Base-by-base conservation (phyloP, 2,113 vertebrate genomes). In the Nycticebus coucang region DNA sequence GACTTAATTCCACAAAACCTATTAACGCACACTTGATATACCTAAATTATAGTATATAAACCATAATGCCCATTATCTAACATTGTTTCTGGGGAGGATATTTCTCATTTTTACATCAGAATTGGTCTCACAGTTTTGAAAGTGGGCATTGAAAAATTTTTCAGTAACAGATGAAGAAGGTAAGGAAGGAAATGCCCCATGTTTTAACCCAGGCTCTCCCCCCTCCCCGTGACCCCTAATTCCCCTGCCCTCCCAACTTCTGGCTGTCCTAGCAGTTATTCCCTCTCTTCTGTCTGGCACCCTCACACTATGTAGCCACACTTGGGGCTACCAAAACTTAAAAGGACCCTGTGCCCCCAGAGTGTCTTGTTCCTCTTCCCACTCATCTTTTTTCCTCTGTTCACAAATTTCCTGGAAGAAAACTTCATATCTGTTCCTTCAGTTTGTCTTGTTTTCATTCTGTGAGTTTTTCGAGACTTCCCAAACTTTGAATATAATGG, bases 361-460 rank as follows among this genome's bases (percentile, higher is more conserved):
- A 60, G 33, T 28, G 1, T 72, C 66, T 85, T 68, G 30, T 13
- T 66, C 14, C n/a, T 83, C 21, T 87, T 87, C 19, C 24, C 50
- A 15, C 30, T 60, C 45, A 79, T n/a, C 35, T 37, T 53, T 24
- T 57, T 30, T 21, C 14, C 35, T 90, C 64, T 90, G 75, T 12
- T 83, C 60, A 55, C 53, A 71, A 59, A 69, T 91, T 94, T 83
- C 53, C 60, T 57, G n/a, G 41, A 93, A 75, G 68, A 78, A 80
- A 87, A 82, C 19, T 68, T n/a, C 28, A 1, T 24, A 87, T 78
- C 26, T 57, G 0, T 19, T 28, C 30, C 59, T 79, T 88, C 22
- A 26, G 2, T 78, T 92, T 92, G 55, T 69, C 64, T 86, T 82
- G 6, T 80, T 71, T 90, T 88, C 18, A 69, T 82, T 87, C 68